Evolutionary conservation across 2,888 invertebrate genomes (phyloP).

Genomic region (Entomobrya multifasciata): DNA sequence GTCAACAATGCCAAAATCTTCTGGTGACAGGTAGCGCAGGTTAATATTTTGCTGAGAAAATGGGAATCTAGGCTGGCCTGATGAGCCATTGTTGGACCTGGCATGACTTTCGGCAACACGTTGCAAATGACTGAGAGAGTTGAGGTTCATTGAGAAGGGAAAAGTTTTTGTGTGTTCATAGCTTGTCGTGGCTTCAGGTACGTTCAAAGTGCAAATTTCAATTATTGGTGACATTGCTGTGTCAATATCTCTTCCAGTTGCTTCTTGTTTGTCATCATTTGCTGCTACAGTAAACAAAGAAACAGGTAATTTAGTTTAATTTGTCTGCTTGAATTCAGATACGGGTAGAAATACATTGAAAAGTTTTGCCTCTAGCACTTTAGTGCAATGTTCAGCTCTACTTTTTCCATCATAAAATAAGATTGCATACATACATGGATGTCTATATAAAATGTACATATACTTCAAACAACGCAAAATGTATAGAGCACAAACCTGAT

Average conservation of each 20-base stretch:
- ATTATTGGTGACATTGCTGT: conserved; percentile 71
- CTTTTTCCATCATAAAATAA: no score
- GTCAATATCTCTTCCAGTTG: conserved; percentile 30
- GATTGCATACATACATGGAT: no score
- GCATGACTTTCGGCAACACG: conserved; percentile 61
- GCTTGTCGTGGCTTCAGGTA: conserved; percentile 58
- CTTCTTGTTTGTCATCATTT: conserved; percentile 6
- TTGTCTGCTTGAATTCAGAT: no score
- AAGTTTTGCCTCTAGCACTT: no score
- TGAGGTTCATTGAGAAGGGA: conserved; percentile 62
- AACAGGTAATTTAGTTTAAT: neutral
- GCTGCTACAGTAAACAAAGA: conserved; percentile 50
- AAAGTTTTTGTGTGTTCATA: conserved; percentile 58
- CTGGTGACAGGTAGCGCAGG: conserved; percentile 58
- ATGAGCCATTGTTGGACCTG: conserved; percentile 8
- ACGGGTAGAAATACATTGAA: no score
- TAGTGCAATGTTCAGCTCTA: no score
- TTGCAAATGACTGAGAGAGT: conserved; percentile 64
- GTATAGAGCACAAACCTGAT: conserved; percentile 51
- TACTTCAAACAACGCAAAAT: neutral
- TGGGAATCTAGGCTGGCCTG: conserved; percentile 37
- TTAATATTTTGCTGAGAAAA: conserved; percentile 69
- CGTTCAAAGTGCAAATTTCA: conserved; percentile 77
- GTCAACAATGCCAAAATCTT: conserved; percentile 46
- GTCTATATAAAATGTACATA: neutral